Base-by-base conservation (phyloP, 1,140 invertebrate genomes). In the Gryon sp. region DNA sequence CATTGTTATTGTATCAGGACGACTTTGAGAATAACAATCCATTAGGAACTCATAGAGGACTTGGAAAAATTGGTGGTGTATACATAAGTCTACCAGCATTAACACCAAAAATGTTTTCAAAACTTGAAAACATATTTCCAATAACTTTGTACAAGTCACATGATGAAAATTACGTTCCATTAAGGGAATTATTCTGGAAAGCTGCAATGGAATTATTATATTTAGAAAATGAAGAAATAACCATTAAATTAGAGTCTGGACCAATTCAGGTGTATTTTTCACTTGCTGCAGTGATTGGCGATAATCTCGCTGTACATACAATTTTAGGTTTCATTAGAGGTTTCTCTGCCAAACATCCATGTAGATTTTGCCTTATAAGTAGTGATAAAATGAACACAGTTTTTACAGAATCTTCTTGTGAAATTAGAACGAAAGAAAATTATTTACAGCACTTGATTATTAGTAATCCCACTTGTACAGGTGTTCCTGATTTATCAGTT, bases 241-340 rank as follows among this genome's bases (percentile, higher is more conserved):
- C 41, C 9, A 28, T 76, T 24, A 22, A 52, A 3, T 28, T 40
- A 2, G 5, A 46, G n/a, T 24, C 15, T 4, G 22, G 53, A 1
- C 20, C 14, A 9, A 14, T 59, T 18, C 14, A 46, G 12, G 5
- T 72, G 12, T 66, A 60, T 48, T 73, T 72, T 53, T 19, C 20
- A 38, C 45, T 72, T 26, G 52, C 19, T 15, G 55, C 41, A 43
- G 32, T 63, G 9, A 55, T 73, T 26, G 68, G 57, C 2, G 48
- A 63, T 46, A 73, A 73, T 46, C 46, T 65, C 8, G 68, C 46
- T 12, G 34, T 62, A 8, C 60, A 73, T 40, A 15, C 22, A 7
- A 48, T 75, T 11, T 30, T 68, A 8, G 72, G 63, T 16, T 62
- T 68, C 14, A 9, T 12, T 1, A 36, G 38, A 53, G 36, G 52